These are phyloP conservation scores for Sebastes itinus DNA, from an alignment of 2,797 vertebrate genomes.

Conservation along the genomic window DNA sequence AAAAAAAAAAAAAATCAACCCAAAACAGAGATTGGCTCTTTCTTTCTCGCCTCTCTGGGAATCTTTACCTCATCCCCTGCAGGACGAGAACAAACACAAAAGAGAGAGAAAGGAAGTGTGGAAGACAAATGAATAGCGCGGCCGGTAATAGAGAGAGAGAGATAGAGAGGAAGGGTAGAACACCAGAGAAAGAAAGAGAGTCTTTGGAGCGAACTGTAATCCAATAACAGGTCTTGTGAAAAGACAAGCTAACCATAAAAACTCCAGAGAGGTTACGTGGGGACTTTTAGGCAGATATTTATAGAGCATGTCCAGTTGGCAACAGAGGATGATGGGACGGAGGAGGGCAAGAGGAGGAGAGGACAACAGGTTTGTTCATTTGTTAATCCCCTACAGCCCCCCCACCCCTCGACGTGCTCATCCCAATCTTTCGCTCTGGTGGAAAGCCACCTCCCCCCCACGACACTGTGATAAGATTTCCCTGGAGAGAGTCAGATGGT, in stretches of 20 bases:
- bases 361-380: conserved; percentile 66
- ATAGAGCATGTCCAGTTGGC: conserved; percentile 49
- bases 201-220: conserved; percentile 48
- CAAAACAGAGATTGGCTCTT: conserved; percentile 42
- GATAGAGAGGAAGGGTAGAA: conserved; percentile 26
- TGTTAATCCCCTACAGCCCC: conserved; percentile 56
- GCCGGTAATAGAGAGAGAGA: conserved; percentile 7
- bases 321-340: conserved; percentile 20
- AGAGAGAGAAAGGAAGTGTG: conserved; percentile 9
- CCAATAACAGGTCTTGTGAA: conserved; percentile 58
- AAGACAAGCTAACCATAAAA: conserved; percentile 53
- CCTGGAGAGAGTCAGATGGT: conserved; percentile 67
- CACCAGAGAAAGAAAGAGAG: conserved; percentile 23
- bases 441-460: conserved; percentile 11
- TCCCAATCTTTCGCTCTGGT: conserved; percentile 44
- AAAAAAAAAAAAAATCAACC: background rate
- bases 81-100: conserved; percentile 20
- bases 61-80: conserved; percentile 24
- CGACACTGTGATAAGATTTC: conserved; percentile 63
- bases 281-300: conserved; percentile 47
- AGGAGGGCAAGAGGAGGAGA: conserved; percentile 13
- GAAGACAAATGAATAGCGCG: conserved; percentile 3
- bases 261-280: conserved; percentile 48
- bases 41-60: conserved; percentile 4
- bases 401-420: conserved; percentile 33